Evolutionary conservation across 2,888 invertebrate species (phyloP).

Genomic region (Rhodophaea formosa): DNA sequence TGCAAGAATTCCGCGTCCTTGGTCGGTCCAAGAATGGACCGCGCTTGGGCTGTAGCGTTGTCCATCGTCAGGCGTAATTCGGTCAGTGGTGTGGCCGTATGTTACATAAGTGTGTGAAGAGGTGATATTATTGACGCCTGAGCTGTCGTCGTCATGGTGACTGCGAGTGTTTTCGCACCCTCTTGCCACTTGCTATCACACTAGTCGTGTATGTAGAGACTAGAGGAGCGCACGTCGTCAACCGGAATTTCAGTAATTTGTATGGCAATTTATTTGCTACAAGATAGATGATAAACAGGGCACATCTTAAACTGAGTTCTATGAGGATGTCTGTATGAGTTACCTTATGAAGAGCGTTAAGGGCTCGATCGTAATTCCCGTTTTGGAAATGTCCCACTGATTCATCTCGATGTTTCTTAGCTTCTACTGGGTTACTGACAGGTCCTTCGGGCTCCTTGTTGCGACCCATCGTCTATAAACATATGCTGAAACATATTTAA

Average conservation of each 20-base stretch:
- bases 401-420: slow-evolving; percentile 89
- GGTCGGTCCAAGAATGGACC: slow-evolving; percentile 84
- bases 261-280: neutral
- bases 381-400: slow-evolving; percentile 88
- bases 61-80: slow-evolving; percentile 39
- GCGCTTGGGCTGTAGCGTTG: slow-evolving; percentile 72
- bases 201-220: slow-evolving; percentile 40
- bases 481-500: slow-evolving; percentile 20
- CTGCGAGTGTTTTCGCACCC: slow-evolving; percentile 70
- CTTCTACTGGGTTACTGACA: slow-evolving; percentile 71
- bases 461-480: slow-evolving; percentile 53
- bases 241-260: neutral
- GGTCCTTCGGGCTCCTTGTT: slow-evolving; percentile 66
- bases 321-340: neutral
- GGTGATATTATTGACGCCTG: slow-evolving; percentile 71
- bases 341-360: slow-evolving; percentile 86
- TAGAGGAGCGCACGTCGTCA: slow-evolving; percentile 27
- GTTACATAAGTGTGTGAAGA: slow-evolving; percentile 67
- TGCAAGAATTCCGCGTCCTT: slow-evolving; percentile 88
- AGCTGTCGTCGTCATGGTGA: slow-evolving; percentile 70
- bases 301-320: neutral
- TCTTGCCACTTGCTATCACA: slow-evolving; percentile 46
- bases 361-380: slow-evolving; percentile 86
- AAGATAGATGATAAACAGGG: neutral
- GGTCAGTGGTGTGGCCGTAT: slow-evolving; percentile 16